Conservation (phyloP, 37 sponge, comb jelly and placozoan species). For the Diacarnus erythraeanus region DNA sequence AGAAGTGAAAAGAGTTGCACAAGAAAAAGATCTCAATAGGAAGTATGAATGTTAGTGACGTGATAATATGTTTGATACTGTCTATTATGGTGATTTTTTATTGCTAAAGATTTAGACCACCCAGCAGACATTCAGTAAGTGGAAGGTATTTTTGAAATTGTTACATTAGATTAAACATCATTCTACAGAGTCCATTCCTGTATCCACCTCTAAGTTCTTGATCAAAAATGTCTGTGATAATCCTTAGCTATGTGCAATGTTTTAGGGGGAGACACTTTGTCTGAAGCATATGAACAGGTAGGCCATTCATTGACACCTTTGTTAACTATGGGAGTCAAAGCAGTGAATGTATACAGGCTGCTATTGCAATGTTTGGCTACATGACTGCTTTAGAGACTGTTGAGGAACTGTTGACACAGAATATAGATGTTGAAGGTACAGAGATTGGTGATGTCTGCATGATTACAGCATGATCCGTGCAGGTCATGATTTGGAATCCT, state of each 20-base stretch:
- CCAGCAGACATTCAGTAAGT: conserved; percentile 92
- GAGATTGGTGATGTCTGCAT: neutral
- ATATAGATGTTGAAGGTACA: conserved; percentile 70
- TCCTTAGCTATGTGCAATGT: neutral
- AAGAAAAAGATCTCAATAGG: conserved; percentile 9
- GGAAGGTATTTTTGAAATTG: neutral
- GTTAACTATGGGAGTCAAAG: neutral
- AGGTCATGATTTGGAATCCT: conserved; percentile 89
- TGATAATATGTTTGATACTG: neutral
- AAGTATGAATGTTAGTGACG: conserved; percentile 72
- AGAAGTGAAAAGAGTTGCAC: conserved; percentile 46
- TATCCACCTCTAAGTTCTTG: conserved; percentile 39
- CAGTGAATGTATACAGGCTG: conserved; percentile 42
- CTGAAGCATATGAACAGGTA: conserved; percentile 91
- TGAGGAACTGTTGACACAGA: conserved; percentile 56
- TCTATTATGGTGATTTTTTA: neutral
- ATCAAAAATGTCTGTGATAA: neutral
- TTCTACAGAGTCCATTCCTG: conserved; percentile 74
- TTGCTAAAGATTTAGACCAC: conserved; percentile 79
- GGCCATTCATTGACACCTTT: neutral
- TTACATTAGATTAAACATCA: neutral
- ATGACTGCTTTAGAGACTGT: conserved; percentile 87
- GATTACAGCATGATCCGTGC: neutral
- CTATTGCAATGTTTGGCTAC: conserved; percentile 91
- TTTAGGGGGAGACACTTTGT: conserved; percentile 76